Evolutionary conservation across 2,888 invertebrate species (phyloP), one percentile per base, ranked within the genome.

Genomic region (Mesodorylaimus sp.): DNA sequence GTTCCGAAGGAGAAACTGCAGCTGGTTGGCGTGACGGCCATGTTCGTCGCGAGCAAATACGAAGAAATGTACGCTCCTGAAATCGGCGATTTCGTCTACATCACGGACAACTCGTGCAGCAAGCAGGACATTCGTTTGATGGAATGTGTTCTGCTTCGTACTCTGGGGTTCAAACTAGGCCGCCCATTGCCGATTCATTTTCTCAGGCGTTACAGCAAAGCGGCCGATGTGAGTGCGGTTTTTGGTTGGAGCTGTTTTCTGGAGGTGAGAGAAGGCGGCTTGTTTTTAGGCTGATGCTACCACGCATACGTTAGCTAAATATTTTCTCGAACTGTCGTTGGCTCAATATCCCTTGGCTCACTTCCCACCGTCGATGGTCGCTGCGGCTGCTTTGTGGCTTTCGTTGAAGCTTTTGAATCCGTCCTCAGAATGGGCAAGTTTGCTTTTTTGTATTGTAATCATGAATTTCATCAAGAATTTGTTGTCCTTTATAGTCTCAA

Each of bases 51-150:
- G 0, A 78, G 81, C 62, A 95, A 95, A 68, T 91, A 86, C 62
- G 93, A 95, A 70, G 95, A 95, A 72, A 80, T 88, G 61, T 86
- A 80, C 61, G 76, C 82, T 1, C 88, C 91, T 0, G 82, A 83
- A 42, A 75, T 88, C 24, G 73, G 70, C 3, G 93, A 95, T 69
- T 89, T 89, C 70, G 81, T 84, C 16, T 86, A 81, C 65, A 81
- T 93, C 49, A 83, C 88, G 10, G 89, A 88, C 69, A 78, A 83
- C 63, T 79, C 86, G 0, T 93, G 84, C 67, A 76, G 76, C 2
- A 80, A 79, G 60, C 64, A 72, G 1, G 83, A 91, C 59, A 78
- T 93, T 37, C 72, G 83, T 43, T 73, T 75, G 54, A 88, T 87
- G 78, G 93, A 95, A 70, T 70, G 75, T 53, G 73, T 78, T 13